A percentile compares a stretch with the other conserved stretches of the same genome.
These are phyloP conservation scores for Rafetus swinhoei DNA, from an alignment of 2,113 vertebrate genomes.

Conservation along the genomic window DNA sequence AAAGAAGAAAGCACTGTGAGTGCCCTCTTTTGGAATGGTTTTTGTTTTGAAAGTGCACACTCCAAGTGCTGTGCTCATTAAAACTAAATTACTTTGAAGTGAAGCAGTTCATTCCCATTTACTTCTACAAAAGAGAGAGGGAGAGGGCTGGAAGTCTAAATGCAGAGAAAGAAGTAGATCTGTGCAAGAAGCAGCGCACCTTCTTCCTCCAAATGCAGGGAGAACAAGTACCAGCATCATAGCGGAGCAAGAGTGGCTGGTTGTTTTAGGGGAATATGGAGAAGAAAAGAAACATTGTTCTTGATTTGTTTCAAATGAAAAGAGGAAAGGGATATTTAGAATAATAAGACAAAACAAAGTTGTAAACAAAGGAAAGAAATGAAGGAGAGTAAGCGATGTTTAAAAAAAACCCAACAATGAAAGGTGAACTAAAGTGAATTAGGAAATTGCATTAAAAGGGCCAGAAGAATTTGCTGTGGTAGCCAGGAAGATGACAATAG, in stretches of 20 bases:
- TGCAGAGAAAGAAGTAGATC: neutral
- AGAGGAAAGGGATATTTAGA: neutral
- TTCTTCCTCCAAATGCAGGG: neutral
- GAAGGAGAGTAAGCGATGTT: neutral
- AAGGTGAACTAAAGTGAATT: neutral
- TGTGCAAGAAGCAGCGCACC: neutral
- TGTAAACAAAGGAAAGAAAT: neutral
- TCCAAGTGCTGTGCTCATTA: conserved; percentile 25
- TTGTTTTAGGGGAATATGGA: neutral
- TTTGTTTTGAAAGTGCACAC: conserved; percentile 43
- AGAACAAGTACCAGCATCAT: neutral
- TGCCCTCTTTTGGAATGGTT: conserved; percentile 25
- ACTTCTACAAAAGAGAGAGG: neutral
- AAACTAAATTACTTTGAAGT: conserved; percentile 54
- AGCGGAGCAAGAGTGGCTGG: neutral
- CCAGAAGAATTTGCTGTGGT: neutral
- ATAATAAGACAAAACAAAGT: neutral
- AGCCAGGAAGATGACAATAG: neutral
- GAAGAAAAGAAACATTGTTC: neutral
- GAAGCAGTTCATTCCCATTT: conserved; percentile 13
- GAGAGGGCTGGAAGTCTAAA: neutral
- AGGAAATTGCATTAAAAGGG: neutral
- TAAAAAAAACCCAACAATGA: neutral
- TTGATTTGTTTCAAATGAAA: neutral
- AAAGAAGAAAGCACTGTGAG: conserved; percentile 26